phyloP scores from a whole-genome alignment of 2,113 vertebrate species.

The Danionella cerebrum region DNA sequence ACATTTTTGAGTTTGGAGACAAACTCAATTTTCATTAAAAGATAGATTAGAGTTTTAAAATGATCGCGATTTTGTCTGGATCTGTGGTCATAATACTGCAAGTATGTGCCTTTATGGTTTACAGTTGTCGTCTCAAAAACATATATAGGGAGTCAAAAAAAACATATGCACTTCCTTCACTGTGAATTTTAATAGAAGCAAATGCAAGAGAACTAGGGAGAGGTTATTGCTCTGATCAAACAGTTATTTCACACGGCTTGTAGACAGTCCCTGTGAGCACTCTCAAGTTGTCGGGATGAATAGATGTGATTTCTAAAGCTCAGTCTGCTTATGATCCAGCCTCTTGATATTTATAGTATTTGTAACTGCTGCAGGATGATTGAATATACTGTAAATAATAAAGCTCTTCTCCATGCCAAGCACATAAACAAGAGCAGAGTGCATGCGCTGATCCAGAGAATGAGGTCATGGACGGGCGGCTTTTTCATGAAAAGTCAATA shows the following conservation, averaged over 20 bases:
- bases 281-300: slow-evolving; percentile 15
- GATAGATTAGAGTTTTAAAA: no score
- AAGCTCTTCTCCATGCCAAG: slow-evolving; percentile 17
- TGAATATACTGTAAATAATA: slow-evolving; percentile 35
- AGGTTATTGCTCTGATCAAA: slow-evolving; percentile 4
- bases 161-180: no score
- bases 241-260: neutral
- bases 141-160: no score
- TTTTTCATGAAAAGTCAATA: neutral
- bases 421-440: slow-evolving; percentile 19
- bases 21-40: no score
- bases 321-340: neutral
- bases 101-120: no score
- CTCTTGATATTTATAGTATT: slow-evolving; percentile 24
- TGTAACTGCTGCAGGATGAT: slow-evolving; percentile 35
- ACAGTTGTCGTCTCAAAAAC: no score
- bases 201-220: no score
- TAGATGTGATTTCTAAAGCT: slow-evolving; percentile 26
- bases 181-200: no score
- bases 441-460: slow-evolving; percentile 11
- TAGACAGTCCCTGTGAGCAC: neutral
- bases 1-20: no score
- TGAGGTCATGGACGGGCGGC: no score
- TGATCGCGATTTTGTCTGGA: no score
- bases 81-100: no score